These are phyloP conservation scores for Momotus momota DNA, from an alignment of 2,797 vertebrate species.

Conservation along the genomic window DNA sequence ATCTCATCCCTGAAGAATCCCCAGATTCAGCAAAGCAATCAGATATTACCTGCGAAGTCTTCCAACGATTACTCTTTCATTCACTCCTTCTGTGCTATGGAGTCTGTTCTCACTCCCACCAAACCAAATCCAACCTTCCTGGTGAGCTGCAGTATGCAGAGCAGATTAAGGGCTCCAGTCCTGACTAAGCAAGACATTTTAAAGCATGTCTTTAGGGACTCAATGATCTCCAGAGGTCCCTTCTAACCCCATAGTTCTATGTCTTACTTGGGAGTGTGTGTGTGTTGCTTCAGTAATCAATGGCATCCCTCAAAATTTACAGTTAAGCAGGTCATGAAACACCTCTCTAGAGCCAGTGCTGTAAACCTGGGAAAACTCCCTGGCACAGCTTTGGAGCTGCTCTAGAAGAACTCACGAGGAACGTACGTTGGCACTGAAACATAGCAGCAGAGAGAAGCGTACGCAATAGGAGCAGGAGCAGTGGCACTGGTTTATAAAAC, in stretches of 20 bases:
- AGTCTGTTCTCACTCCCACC: not conserved
- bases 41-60: not conserved
- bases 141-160: not conserved
- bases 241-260: too few species aligned
- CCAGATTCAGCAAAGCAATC: not conserved
- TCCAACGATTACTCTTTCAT: not conserved
- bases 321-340: not conserved
- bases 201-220: not conserved
- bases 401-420: not conserved
- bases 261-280: not conserved
- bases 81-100: not conserved
- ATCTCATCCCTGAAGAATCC: not conserved
- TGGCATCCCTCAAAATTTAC: not conserved
- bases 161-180: not conserved
- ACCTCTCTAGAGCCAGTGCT: not conserved
- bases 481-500: not conserved
- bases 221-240: too few species aligned
- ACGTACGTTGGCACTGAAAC: not conserved
- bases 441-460: fast-evolving
- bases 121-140: not conserved
- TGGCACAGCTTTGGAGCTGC: not conserved
- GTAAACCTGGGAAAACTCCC: not conserved
- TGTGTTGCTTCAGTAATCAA: not conserved
- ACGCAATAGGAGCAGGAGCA: not conserved
- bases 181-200: not conserved